These are phyloP conservation scores for Coreoperca whiteheadi DNA, from an alignment of 2,113 vertebrate genomes.

Conservation along the genomic window DNA sequence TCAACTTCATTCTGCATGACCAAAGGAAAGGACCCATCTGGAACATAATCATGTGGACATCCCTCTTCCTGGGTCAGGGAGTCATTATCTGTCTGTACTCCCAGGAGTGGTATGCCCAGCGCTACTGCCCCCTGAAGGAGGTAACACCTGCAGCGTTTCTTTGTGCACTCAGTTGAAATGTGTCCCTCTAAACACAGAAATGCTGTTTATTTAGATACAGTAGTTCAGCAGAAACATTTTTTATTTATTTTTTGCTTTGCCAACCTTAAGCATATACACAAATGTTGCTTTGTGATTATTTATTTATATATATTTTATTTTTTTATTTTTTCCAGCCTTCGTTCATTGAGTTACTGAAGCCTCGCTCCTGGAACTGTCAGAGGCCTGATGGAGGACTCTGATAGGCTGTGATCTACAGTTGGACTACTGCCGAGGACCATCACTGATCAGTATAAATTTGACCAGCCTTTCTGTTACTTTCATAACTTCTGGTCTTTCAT, in stretches of 20 bases:
- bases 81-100: constrained; percentile 95
- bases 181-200: neutral
- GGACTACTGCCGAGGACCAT: neutral
- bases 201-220: neutral
- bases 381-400: constrained; percentile 10
- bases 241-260: neutral
- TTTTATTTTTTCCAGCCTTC: constrained; percentile 86
- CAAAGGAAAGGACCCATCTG: constrained; percentile 93
- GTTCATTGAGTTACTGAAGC: constrained; percentile 90
- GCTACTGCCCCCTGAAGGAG: constrained; percentile 90
- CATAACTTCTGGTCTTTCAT: constrained; percentile 6
- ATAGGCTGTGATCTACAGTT: constrained; percentile 38
- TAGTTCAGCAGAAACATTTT: neutral
- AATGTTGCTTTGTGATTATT: neutral
- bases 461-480: constrained; percentile 40
- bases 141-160: constrained; percentile 72
- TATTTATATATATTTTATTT: constrained; percentile 38
- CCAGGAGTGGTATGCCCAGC: constrained; percentile 96
- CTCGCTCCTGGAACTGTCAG: constrained; percentile 93
- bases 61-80: constrained; percentile 93
- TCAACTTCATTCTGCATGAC: constrained; percentile 96
- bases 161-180: neutral
- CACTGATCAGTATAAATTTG: constrained; percentile 22
- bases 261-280: neutral
- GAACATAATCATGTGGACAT: constrained; percentile 97